Evolutionary conservation across 2,797 vertebrate species (phyloP).

Genomic region (Catharus ustulatus): DNA sequence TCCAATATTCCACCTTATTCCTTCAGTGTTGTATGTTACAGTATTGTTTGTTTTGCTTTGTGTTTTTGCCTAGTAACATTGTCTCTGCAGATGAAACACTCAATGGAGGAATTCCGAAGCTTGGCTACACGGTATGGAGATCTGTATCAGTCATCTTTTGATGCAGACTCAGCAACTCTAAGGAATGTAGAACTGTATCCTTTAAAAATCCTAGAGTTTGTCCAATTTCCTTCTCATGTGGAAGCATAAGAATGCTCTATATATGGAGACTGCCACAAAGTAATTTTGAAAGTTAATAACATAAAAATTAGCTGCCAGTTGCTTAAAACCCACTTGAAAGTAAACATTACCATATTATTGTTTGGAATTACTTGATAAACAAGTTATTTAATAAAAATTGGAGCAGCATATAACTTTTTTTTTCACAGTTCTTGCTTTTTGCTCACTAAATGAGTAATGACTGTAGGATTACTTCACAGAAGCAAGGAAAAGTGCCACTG

Average conservation of each 20-base stretch:
- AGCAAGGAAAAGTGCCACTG: background rate
- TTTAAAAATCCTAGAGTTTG: background rate
- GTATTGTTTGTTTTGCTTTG: background rate
- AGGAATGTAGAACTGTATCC: conserved; percentile 98
- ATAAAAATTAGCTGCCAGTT: background rate
- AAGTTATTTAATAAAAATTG: background rate
- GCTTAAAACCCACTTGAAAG: background rate
- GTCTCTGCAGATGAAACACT: conserved; percentile 89
- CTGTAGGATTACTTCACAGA: background rate
- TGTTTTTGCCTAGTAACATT: background rate
- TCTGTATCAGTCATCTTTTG: conserved; percentile 95
- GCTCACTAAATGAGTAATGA: background rate
- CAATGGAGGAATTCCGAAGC: conserved; percentile 93
- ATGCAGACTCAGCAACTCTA: conserved; percentile 92
- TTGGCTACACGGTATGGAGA: conserved; percentile 91
- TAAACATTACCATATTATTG: background rate
- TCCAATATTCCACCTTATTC: background rate
- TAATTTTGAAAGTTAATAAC: background rate
- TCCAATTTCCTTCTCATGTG: background rate
- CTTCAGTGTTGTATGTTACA: background rate
- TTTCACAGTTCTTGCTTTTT: background rate
- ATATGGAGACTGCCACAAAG: background rate
- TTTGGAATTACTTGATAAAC: background rate
- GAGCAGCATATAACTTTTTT: background rate
- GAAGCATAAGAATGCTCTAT: background rate